phyloP scores from a whole-genome alignment of 2,888 invertebrate genomes.

The Xestia c-nigrum region DNA sequence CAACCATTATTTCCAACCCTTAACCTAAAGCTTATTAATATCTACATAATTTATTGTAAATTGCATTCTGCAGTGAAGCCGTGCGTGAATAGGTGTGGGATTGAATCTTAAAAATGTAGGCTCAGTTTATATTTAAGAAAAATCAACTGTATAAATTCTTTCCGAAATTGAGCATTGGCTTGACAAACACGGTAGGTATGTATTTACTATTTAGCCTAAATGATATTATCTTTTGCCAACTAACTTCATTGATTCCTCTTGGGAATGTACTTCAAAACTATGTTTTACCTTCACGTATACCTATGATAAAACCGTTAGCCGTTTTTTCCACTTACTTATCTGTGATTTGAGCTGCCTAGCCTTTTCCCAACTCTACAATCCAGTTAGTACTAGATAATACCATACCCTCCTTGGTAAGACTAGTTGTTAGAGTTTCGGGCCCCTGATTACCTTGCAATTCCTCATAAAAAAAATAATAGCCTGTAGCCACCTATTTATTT shows the following conservation, averaged over 20 bases:
- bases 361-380: background rate
- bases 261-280: background rate
- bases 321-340: background rate
- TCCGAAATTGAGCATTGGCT: background rate
- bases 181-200: background rate
- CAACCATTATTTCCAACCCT: slow-evolving; percentile 88
- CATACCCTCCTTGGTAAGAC: too few species aligned
- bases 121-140: slow-evolving; percentile 8
- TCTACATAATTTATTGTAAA: slow-evolving; percentile 91
- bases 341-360: too few species aligned
- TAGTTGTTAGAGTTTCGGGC: too few species aligned
- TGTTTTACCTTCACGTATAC: background rate
- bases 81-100: slow-evolving; percentile 78
- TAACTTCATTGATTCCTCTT: background rate
- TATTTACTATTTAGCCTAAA: background rate
- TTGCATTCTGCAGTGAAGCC: slow-evolving; percentile 87
- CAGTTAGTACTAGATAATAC: background rate
- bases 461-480: background rate
- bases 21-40: slow-evolving; percentile 90
- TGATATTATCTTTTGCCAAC: background rate
- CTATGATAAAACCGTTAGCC: background rate
- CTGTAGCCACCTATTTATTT: slow-evolving; percentile 19
- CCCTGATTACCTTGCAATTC: too few species aligned
- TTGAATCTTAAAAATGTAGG: slow-evolving; percentile 67
- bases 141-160: background rate